Base-by-base conservation (phyloP, 1,140 invertebrate genomes). In the Bombus breviceps region DNA sequence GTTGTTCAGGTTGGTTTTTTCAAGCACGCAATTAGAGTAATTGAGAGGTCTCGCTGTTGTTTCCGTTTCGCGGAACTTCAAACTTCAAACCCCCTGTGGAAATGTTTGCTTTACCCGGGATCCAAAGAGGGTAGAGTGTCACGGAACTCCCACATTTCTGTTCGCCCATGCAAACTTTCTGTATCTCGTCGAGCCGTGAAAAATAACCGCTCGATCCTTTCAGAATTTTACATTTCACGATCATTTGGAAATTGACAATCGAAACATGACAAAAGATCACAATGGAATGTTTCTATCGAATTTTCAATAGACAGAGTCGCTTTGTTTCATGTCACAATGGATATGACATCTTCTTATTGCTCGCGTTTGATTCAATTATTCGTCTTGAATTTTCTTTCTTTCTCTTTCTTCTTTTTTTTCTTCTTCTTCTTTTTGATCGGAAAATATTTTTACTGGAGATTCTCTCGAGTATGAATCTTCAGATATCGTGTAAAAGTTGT, bases 11-110 rank as follows among this genome's bases (percentile, higher is more conserved):
- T 18, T 57, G 32, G 4, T 78, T 77, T 84, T 78, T 84, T 79
- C 68, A 71, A 84, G 47, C 75, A 84, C 82, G 76, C 82, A 84
- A 84, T 84, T 84, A 84, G 47, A 79, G 75, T 84, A 84, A 84
- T 84, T 71, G 82, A 84, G 82, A 57, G 82, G 39, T 43, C 39
- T 79, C 82, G 32, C 71, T 76, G 62, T 83, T 83, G 75, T 84
- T 84, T 79, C 47, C 82, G 57, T 79, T 71, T 25, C 34, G 32
- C n/a, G 66, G n/a, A 37, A 47, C 75, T 57, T 57, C 12, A 37
- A n/a, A 34, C 76, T 57, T 57, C 22, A 37, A n/a, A 34, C 76
- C 34, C 41, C 57, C 43, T 62, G 34, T 25, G 53, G 25, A 39
- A 62, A 47, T 77, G 82, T 84, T 79, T 41, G 66, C 39, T 73